These are phyloP conservation scores for Siniperca obscura DNA, from an alignment of 2,797 vertebrate genomes.

Conservation along the genomic window DNA sequence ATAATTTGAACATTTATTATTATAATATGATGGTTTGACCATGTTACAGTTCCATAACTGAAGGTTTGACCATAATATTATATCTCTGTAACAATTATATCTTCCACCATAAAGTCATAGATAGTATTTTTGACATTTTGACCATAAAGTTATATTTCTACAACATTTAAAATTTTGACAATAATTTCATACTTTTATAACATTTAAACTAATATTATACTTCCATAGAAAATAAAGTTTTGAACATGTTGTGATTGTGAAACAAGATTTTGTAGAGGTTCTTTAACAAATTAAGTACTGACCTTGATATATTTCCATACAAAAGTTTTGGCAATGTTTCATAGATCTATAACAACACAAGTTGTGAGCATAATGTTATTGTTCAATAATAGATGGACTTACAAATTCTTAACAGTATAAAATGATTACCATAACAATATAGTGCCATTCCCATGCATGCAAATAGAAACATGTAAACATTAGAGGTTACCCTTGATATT, in stretches of 20 bases:
- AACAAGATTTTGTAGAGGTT: background rate
- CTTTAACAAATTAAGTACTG: background rate
- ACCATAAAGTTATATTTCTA: background rate
- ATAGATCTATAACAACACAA: background rate
- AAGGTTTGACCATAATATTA: background rate
- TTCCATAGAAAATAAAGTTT: background rate
- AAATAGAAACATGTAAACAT: constrained; percentile 33
- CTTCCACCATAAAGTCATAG: background rate
- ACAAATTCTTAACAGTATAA: background rate
- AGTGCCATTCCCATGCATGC: background rate
- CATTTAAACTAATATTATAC: background rate
- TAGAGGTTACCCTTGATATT: constrained; percentile 8
- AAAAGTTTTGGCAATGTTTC: background rate
- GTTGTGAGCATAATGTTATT: background rate
- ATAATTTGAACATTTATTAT: constrained; percentile 17
- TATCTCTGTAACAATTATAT: background rate
- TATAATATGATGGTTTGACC: background rate
- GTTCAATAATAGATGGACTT: background rate
- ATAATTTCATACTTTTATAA: background rate
- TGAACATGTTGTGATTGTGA: background rate
- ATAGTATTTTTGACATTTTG: background rate
- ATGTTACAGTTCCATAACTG: background rate
- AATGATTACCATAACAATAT: background rate
- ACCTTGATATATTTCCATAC: background rate
- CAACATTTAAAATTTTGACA: background rate